Conservation (phyloP, 2,888 invertebrate species). For the Augiades crinisus region DNA sequence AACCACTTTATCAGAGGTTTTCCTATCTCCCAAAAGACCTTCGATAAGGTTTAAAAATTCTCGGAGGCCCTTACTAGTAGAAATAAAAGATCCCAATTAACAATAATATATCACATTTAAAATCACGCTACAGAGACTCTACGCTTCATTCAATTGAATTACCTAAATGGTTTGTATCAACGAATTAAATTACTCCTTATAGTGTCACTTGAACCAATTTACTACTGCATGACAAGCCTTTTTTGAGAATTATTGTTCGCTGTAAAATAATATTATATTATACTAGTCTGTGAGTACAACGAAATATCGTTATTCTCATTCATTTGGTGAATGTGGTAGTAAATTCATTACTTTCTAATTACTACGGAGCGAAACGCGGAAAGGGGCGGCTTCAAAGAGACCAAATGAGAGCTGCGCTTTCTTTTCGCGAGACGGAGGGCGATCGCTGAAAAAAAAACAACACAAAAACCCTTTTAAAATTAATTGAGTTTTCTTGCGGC, state of each 20-base stretch:
- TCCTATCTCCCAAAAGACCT: too few species aligned
- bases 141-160: too few species aligned
- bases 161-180: too few species aligned
- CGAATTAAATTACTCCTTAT: too few species aligned
- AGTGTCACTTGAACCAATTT: too few species aligned
- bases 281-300: too few species aligned
- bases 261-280: constrained; percentile 15
- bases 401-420: constrained; percentile 52
- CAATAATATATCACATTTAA: too few species aligned
- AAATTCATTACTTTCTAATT: constrained; percentile 75
- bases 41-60: too few species aligned
- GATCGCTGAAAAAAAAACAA: constrained; percentile 70
- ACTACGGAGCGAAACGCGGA: constrained; percentile 58
- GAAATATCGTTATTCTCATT: not conserved
- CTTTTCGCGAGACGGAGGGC: constrained; percentile 49
- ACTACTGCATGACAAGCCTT: not conserved
- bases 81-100: too few species aligned
- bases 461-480: constrained; percentile 82
- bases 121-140: too few species aligned
- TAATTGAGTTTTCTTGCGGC: constrained; percentile 81
- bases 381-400: constrained; percentile 62
- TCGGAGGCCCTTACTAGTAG: too few species aligned
- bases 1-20: too few species aligned
- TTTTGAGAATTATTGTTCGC: constrained; percentile 13
- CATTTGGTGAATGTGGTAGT: constrained; percentile 42